Conservation (phyloP, 2,888 invertebrate species). For the Cynaeus angustus region DNA sequence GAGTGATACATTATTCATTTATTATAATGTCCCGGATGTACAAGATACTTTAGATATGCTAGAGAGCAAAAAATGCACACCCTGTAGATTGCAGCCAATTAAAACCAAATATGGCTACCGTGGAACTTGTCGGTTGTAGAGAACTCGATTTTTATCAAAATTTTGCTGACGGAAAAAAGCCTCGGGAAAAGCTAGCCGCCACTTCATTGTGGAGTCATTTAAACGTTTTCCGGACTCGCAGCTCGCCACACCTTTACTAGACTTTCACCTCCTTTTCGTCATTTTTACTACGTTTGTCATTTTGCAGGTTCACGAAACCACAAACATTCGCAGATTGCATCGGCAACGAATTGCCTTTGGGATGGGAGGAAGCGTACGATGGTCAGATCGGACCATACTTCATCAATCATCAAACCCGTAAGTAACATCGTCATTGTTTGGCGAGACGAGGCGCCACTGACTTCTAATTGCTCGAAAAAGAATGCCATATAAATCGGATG, state of each 20-base stretch:
- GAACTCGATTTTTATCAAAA: too few species aligned
- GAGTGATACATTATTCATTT: constrained; percentile 46
- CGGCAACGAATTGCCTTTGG: constrained; percentile 96
- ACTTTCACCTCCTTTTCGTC: constrained; percentile 20
- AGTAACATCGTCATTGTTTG: constrained; percentile 71
- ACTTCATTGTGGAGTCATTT: constrained; percentile 20
- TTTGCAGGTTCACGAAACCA: constrained; percentile 93
- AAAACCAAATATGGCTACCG: too few species aligned
- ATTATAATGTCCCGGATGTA: constrained; percentile 49
- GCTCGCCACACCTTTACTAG: constrained; percentile 18
- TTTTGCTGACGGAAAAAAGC: not conserved
- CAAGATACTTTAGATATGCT: constrained; percentile 32
- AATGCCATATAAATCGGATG: constrained; percentile 19
- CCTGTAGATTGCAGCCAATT: too few species aligned
- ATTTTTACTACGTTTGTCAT: constrained; percentile 14
- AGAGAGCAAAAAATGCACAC: too few species aligned
- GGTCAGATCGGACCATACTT: constrained; percentile 96
- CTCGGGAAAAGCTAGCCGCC: not conserved
- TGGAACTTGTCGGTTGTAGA: too few species aligned
- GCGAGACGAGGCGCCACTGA: not conserved
- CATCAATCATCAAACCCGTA: constrained; percentile 97
- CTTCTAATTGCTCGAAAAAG: constrained; percentile 10
- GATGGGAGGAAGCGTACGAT: constrained; percentile 98
- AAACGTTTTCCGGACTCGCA: constrained; percentile 11
- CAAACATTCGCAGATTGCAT: constrained; percentile 98